Evolutionary conservation across 2,113 vertebrate species (phyloP).

Genomic region (Aspiorhynchus laticeps): DNA sequence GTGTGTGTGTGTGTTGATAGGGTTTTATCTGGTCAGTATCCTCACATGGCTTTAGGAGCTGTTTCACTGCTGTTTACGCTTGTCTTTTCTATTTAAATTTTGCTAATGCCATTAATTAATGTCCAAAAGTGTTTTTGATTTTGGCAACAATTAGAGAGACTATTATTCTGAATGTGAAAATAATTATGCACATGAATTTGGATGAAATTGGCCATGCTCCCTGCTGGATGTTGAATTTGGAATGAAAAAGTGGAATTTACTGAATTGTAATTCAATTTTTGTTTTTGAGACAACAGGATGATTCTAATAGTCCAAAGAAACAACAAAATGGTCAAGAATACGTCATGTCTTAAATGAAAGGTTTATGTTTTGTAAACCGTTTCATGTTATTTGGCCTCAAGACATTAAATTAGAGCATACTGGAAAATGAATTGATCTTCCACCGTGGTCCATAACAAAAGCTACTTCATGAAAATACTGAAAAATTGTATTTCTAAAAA

Average conservation of each 20-base stretch:
- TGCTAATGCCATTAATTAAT: neutral
- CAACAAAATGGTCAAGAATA: neutral
- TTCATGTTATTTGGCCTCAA: neutral
- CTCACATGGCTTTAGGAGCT: constrained; percentile 56
- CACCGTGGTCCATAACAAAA: too few species aligned
- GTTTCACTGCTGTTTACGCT: constrained; percentile 19
- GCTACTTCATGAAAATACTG: too few species aligned
- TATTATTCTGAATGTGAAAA: neutral
- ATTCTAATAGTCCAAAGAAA: neutral
- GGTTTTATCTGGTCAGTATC: constrained; percentile 60
- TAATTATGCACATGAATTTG: neutral
- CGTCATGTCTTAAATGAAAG: neutral
- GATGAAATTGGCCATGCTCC: neutral
- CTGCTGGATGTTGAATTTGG: neutral
- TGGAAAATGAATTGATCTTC: neutral
- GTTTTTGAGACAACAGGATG: neutral
- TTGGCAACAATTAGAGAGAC: neutral
- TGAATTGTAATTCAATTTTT: neutral
- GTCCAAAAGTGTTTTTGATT: neutral
- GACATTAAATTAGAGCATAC: neutral
- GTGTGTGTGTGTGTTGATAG: constrained; percentile 46
- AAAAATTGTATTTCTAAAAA: too few species aligned
- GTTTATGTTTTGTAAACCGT: neutral
- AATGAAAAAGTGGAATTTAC: neutral
- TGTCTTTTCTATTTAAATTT: neutral